Conservation (phyloP, 2,888 invertebrate species). For the Auanema sp. region DNA sequence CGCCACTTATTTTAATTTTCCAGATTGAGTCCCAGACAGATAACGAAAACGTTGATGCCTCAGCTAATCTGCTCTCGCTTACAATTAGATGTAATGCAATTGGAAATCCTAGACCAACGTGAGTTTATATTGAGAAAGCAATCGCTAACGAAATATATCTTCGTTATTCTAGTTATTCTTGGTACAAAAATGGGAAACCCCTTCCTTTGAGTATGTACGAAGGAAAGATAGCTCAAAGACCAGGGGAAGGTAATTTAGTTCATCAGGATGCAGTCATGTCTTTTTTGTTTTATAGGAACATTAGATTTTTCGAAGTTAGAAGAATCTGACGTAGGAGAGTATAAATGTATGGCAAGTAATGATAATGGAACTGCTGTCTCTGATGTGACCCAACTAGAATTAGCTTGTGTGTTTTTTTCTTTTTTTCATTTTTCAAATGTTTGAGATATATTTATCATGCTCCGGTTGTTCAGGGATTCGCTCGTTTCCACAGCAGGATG, state of each 20-base stretch:
- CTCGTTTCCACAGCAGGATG: conserved; percentile 45
- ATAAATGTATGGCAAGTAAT: conserved; percentile 86
- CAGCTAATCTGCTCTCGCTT: conserved; percentile 52
- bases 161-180: conserved; percentile 70
- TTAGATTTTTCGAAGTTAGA: conserved; percentile 53
- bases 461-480: conserved; percentile 48
- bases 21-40: neutral
- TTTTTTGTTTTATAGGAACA: conserved; percentile 24
- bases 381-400: conserved; percentile 47
- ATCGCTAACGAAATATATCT: neutral
- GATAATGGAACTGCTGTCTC: conserved; percentile 77
- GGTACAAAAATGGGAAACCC: conserved; percentile 93
- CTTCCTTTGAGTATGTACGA: conserved; percentile 74
- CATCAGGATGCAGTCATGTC: neutral
- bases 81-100: conserved; percentile 94
- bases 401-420: conserved; percentile 54
- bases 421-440: neutral
- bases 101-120: conserved; percentile 91
- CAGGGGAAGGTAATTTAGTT: conserved; percentile 79
- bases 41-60: conserved; percentile 9
- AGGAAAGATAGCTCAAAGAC: conserved; percentile 88
- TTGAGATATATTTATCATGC: neutral
- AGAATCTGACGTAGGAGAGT: conserved; percentile 54
- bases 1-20: no score
- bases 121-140: conserved; percentile 66